Conservation (phyloP, 2,888 invertebrate species). For the Folsomia candida region DNA sequence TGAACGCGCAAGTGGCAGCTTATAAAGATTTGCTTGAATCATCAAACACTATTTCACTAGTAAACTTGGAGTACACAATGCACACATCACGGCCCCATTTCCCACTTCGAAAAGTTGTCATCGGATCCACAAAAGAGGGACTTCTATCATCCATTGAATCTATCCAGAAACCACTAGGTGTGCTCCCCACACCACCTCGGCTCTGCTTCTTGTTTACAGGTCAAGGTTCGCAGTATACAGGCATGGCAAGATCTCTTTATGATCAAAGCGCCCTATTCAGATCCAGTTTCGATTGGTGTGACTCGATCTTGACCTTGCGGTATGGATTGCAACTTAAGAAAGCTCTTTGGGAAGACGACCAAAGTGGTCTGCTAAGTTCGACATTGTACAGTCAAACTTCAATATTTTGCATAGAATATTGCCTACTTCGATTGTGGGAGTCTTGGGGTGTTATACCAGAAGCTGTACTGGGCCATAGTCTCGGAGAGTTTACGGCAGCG, state of each 20-base stretch:
- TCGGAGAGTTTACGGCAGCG: slow-evolving; percentile 36
- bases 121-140: not conserved
- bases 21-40: not conserved
- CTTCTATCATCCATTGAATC: not conserved
- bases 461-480: slow-evolving; percentile 33
- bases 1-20: not conserved
- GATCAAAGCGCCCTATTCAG: not conserved
- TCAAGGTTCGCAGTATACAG: slow-evolving; percentile 4
- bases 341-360: not conserved
- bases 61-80: not conserved
- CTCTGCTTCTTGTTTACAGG: slow-evolving; percentile 14
- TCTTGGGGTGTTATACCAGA: slow-evolving; percentile 33
- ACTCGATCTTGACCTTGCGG: not conserved
- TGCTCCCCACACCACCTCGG: not conserved
- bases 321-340: not conserved
- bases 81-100: not conserved
- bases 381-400: slow-evolving; percentile 17
- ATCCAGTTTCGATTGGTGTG: not conserved
- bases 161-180: not conserved
- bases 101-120: not conserved
- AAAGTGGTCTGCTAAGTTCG: not conserved
- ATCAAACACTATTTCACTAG: not conserved
- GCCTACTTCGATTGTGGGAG: slow-evolving; percentile 29
- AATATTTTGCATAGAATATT: slow-evolving; percentile 18
- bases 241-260: slow-evolving; percentile 9